Evolutionary conservation across 2,888 invertebrate species (phyloP).

Genomic region (Theodoxus fluviatilis): DNA sequence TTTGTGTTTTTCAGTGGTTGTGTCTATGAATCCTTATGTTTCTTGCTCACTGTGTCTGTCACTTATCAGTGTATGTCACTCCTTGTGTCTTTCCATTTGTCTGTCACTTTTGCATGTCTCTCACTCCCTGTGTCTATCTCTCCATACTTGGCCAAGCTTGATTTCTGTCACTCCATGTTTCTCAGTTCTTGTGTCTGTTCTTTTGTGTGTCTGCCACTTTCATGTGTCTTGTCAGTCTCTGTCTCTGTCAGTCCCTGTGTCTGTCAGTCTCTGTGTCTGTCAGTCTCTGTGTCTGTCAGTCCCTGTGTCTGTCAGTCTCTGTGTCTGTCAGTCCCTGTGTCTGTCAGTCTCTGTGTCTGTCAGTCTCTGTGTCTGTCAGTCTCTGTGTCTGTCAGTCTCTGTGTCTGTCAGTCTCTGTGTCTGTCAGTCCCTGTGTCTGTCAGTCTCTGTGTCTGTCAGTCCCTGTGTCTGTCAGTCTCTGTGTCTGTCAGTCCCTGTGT

Average conservation of each 20-base stretch:
- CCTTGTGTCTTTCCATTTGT: background rate
- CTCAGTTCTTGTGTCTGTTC: constrained; percentile 6
- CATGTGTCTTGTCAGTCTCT: background rate
- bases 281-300: constrained; percentile 4
- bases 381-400: background rate
- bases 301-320: background rate
- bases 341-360: background rate
- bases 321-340: constrained; percentile 3
- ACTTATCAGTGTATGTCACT: background rate
- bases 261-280: background rate
- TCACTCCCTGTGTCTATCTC: constrained; percentile 18
- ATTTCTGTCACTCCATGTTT: constrained; percentile 15
- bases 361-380: background rate
- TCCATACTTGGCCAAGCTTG: background rate
- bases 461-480: constrained; percentile 12
- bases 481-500: background rate
- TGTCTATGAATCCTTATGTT: too few species aligned
- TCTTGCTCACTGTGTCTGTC: background rate
- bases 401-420: constrained; percentile 2
- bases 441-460: background rate
- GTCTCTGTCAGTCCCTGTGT: background rate
- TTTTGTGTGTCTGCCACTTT: background rate
- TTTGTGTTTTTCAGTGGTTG: too few species aligned
- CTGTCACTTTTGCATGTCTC: background rate
- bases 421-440: background rate